A percentile compares a stretch with the other conserved stretches of the same genome.
phyloP scores from a whole-genome alignment of 2,113 vertebrate species.

The Pseudonaja textilis region DNA sequence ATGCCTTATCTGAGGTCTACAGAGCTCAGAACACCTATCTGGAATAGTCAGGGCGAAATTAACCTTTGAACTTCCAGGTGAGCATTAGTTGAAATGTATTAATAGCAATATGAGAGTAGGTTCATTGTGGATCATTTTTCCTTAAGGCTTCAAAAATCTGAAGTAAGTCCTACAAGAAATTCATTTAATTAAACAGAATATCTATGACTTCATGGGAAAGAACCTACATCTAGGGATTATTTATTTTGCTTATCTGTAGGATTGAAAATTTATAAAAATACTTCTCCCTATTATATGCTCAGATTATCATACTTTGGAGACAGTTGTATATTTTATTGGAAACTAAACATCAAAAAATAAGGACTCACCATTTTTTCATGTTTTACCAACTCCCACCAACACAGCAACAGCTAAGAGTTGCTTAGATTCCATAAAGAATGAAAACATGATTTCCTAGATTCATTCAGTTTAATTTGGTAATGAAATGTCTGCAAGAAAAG shows the following conservation, averaged over 20 bases:
- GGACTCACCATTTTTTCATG: neutral
- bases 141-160: neutral
- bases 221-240: neutral
- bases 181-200: neutral
- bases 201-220: neutral
- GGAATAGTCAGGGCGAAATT: neutral
- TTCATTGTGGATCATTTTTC: neutral
- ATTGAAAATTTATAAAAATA: neutral
- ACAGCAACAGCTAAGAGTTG: neutral
- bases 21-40: neutral
- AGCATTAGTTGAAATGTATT: neutral
- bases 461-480: neutral
- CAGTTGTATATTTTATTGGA: neutral
- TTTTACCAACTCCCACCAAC: neutral
- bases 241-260: neutral
- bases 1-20: neutral
- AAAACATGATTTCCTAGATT: constrained; percentile 13
- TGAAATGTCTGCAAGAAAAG: neutral
- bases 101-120: neutral
- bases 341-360: neutral
- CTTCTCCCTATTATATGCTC: neutral
- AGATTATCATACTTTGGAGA: neutral
- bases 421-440: neutral
- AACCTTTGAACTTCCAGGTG: neutral
- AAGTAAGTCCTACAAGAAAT: neutral